Conservation (phyloP, 2,888 invertebrate genomes). For the Hedya salicella region DNA sequence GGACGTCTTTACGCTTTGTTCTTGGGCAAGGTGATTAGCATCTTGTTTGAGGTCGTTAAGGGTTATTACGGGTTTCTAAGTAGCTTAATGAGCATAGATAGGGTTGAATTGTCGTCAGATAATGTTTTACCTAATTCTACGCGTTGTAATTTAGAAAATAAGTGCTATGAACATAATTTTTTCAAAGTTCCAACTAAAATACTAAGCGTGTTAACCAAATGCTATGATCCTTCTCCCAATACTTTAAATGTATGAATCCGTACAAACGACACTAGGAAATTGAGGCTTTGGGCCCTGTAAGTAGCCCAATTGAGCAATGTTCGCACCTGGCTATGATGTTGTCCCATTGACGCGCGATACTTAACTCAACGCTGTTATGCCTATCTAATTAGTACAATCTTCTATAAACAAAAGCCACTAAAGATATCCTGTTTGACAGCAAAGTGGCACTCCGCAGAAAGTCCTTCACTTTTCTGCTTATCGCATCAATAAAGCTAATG, state of each 20-base stretch:
- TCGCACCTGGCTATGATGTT: background rate
- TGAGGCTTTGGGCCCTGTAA: too few species aligned
- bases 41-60: constrained; percentile 36
- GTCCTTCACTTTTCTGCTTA: constrained; percentile 31
- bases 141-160: too few species aligned
- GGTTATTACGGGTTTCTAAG: constrained; percentile 21
- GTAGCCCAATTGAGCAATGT: too few species aligned
- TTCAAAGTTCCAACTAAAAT: too few species aligned
- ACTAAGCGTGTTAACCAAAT: too few species aligned
- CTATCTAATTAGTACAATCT: background rate
- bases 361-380: background rate
- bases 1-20: constrained; percentile 52
- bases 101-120: background rate
- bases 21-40: constrained; percentile 44
- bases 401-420: constrained; percentile 15
- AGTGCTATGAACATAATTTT: too few species aligned
- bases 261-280: too few species aligned
- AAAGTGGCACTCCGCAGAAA: constrained; percentile 22
- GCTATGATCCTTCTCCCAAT: background rate
- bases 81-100: constrained; percentile 6
- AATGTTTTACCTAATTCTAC: background rate
- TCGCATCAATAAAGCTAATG: constrained; percentile 36
- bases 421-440: constrained; percentile 17
- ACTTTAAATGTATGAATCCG: background rate
- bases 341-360: background rate